Base-by-base conservation (phyloP, 2,113 vertebrate species). In the Eclectus roratus region DNA sequence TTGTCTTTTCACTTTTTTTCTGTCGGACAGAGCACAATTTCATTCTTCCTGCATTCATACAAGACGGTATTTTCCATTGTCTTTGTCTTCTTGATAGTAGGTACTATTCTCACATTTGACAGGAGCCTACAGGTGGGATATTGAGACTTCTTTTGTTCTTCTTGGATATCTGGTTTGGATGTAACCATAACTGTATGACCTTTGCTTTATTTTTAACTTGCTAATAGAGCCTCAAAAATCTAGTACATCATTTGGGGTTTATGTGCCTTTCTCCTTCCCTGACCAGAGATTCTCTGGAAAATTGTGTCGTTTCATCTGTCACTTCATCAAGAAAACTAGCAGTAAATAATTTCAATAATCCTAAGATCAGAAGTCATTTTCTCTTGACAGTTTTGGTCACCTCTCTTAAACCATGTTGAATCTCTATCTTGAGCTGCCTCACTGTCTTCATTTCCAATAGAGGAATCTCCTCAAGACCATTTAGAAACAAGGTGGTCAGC, bases 291-390 rank as follows among this genome's bases (percentile, higher is more conserved):
- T 74, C 9, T 76, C 80, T 78, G 74, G 13, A 46, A 87, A 84
- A 91, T 69, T 83, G 47, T 68, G 47, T 37, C 91, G 86, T 96
- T 65, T 95, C 93, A 39, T 96, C 72, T 88, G 61, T 91, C 66
- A 41, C 58, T 83, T 53, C 55, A 70, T 35, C 63, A 70, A 35
- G 28, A 95, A 65, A 92, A 89, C 80, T 17, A 65, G 60, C 80
- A 77, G 35, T 78, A 93, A 95, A 91, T 93, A 85, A 88, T 93
- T 93, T 84, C 86, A 37, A 84, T 64, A 33, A 83, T 53, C 17
- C 2, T 18, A 37, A 77, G 4, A 53, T 18, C 47, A 44, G 39
- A 77, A n/a, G 15, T 68, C 5, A 50, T 70, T 74, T 78, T 1
- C 4, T 52, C 28, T n/a, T 56, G 43, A 24, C 24, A 39, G 24